These are phyloP conservation scores for Thamnaconus septentrionalis DNA, from an alignment of 2,113 vertebrate genomes.

Conservation along the genomic window DNA sequence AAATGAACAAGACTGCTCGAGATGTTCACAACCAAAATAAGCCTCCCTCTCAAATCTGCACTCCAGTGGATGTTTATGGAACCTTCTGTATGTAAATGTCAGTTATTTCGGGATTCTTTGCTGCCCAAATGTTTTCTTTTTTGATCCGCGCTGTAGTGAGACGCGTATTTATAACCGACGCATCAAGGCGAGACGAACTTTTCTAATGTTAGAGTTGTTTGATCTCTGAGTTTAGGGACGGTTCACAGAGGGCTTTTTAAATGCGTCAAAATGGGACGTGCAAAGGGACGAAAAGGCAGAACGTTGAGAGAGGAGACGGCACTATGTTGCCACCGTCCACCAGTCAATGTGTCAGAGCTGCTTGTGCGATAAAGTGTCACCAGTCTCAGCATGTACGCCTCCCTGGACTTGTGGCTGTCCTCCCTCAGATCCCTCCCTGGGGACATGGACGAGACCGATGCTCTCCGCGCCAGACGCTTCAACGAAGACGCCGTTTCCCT, in stretches of 20 bases:
- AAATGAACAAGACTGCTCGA: not conserved
- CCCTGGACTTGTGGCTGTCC: constrained; percentile 47
- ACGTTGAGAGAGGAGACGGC: constrained; percentile 2
- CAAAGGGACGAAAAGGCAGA: not conserved
- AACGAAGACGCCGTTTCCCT: constrained; percentile 84
- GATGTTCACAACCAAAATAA: not conserved
- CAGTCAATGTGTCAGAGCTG: not conserved
- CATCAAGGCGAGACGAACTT: constrained; percentile 26
- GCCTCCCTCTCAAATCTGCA: constrained; percentile 2
- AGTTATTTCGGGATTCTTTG: constrained; percentile 39
- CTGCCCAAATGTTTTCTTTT: constrained; percentile 8
- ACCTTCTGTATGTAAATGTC: constrained; percentile 25
- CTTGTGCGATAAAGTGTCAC: not conserved
- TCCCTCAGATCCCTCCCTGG: constrained; percentile 80
- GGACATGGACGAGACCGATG: constrained; percentile 94
- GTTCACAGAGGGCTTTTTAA: constrained; percentile 5
- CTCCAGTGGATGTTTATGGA: constrained; percentile 4
- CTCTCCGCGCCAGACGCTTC: constrained; percentile 79
- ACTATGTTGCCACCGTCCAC: not conserved
- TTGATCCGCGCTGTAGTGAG: not conserved
- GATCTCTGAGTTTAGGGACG: constrained; percentile 7
- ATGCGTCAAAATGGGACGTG: not conserved
- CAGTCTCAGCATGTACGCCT: constrained; percentile 26
- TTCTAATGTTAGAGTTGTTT: constrained; percentile 20
- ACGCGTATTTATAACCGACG: constrained; percentile 48